Conservation (phyloP, 2,888 invertebrate species). For the Patella caerulea region DNA sequence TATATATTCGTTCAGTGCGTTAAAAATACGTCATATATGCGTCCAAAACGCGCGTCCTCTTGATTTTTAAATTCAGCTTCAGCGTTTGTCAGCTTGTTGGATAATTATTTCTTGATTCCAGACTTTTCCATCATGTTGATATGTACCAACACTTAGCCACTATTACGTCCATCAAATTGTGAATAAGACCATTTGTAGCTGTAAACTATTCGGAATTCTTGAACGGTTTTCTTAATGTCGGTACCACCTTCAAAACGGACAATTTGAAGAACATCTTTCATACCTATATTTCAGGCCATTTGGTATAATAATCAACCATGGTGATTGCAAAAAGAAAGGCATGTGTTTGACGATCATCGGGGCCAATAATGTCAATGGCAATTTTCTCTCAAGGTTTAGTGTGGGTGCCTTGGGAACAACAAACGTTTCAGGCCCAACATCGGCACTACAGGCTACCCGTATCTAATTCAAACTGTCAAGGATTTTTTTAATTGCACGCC, state of each 20-base stretch:
- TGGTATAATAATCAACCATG: constrained; percentile 55
- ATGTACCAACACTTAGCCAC: background rate
- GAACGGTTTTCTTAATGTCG: background rate
- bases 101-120: no score
- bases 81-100: no score
- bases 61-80: no score
- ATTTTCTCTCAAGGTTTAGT: constrained; percentile 61
- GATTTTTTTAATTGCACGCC: no score
- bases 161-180: background rate
- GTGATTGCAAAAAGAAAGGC: constrained; percentile 56
- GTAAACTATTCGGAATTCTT: background rate
- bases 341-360: constrained; percentile 31
- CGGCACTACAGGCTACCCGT: no score
- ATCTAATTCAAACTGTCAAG: no score
- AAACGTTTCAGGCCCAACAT: no score
- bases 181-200: background rate
- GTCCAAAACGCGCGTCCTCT: no score
- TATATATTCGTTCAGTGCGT: no score
- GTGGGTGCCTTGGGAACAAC: no score
- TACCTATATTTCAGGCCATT: no score
- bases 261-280: background rate
- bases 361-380: constrained; percentile 71
- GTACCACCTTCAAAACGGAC: background rate
- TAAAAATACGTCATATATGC: no score
- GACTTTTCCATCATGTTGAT: background rate